Percentiles rank a stretch among this genome's conserved stretches.
Evolutionary conservation across 2,113 vertebrate species (phyloP).

Genomic region (Cephalopterus ornatus): DNA sequence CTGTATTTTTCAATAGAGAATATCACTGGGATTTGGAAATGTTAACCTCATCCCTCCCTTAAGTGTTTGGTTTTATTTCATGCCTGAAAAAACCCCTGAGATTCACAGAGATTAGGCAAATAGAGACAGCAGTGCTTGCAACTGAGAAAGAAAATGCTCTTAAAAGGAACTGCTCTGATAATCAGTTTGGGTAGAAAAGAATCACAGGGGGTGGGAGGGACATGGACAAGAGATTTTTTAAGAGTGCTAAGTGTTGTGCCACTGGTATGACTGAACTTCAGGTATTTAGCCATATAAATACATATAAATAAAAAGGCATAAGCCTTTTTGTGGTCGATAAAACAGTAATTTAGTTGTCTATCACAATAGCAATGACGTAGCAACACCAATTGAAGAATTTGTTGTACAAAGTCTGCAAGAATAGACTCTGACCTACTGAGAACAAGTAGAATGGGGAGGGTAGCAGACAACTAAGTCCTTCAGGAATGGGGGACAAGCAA

Average conservation of each 20-base stretch:
- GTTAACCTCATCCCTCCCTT: slow-evolving; percentile 11
- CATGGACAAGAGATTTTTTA: neutral
- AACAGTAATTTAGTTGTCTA: neutral
- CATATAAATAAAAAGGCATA: too few relatives aligned
- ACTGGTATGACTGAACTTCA: neutral
- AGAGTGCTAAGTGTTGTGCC: neutral
- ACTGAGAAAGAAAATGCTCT: neutral
- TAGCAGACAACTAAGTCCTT: neutral
- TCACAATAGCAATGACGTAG: neutral
- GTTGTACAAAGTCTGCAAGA: neutral
- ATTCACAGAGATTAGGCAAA: neutral
- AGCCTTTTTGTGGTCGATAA: neutral
- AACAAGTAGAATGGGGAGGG: neutral
- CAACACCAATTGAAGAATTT: neutral
- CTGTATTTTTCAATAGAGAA: slow-evolving; percentile 1
- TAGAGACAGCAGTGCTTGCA: neutral
- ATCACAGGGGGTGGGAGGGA: neutral
- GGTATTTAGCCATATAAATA: neutral
- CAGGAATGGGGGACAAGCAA: neutral
- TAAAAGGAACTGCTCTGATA: neutral
- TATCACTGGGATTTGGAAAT: slow-evolving; percentile 36
- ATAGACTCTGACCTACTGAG: neutral
- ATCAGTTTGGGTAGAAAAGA: neutral
- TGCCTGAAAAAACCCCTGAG: neutral
- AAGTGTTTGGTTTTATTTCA: slow-evolving; percentile 8